Evolutionary conservation across 1,140 invertebrate genomes (phyloP), one percentile per base, ranked within the genome.

Genomic region (Vanessa atalanta): DNA sequence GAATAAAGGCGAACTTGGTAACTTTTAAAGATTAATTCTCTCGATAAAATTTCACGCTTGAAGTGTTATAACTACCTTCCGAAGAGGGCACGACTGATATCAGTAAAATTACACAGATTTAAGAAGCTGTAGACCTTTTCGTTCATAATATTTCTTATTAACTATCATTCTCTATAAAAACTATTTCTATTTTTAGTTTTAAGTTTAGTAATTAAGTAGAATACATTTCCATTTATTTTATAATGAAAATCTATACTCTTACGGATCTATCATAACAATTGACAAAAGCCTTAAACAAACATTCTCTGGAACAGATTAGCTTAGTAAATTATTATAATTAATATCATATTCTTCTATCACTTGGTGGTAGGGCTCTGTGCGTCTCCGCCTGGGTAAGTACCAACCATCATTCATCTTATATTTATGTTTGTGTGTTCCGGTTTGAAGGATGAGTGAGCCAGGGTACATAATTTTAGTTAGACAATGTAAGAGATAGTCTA

Each of bases 21-120:
- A 79, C 79, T 86, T 85, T 79, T 89, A 53, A 80, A 89, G 88
- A 90, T 90, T 92, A 90, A 90, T 92, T 89, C 86, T 83, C 74
- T 76, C 83, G 90, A 92, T 92, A 92, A 92, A 92, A 92, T 90
- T 90, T 90, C 86, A 88, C 88, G 85, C 77, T 84, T 83, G 82
- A 83, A 84, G 81, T 83, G 66, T 78, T 84, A 77, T 83, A 83
- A 87, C 83, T 90, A 85, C 79, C 83, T 85, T 84, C 75, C 68
- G 65, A 81, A 79, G 78, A 80, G 75, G 73, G 76, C 79, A 79
- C 70, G 77, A 79, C 77, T 80, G 83, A 84, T 87, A 88, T 82
- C 79, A 74, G 76, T 75, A 76, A 64, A 72, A 69, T 77, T 72
- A 64, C 66, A 72, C 60, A 87, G 81, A 81, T 20, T 64, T 82